A percentile compares a stretch with the other conserved stretches of the same genome.
Evolutionary conservation across 2,113 vertebrate species (phyloP).

Genomic region (Campylomormyrus numenius): DNA sequence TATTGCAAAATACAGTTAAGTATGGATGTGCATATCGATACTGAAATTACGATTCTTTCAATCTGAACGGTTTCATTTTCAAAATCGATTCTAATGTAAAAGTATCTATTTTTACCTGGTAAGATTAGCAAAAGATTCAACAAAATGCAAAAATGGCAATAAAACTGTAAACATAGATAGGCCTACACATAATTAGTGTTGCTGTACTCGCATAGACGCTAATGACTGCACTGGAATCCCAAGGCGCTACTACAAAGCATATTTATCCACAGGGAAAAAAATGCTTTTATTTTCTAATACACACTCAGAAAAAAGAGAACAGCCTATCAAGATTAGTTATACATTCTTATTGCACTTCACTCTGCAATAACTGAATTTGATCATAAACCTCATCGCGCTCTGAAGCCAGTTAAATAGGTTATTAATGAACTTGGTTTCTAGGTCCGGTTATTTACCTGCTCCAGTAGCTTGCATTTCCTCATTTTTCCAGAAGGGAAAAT

Average conservation of each 20-base stretch:
- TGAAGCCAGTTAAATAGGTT: background rate
- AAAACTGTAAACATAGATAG: background rate
- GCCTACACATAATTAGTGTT: background rate
- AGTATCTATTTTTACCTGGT: background rate
- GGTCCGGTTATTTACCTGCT: background rate
- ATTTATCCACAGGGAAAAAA: background rate
- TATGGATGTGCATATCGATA: too few relatives aligned
- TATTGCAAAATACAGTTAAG: too few relatives aligned
- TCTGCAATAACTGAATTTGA: background rate
- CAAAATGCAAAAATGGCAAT: background rate
- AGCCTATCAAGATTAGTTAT: background rate
- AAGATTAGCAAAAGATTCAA: background rate
- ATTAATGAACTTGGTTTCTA: background rate
- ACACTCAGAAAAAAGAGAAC: background rate
- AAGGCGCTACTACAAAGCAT: background rate
- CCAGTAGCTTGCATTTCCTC: background rate
- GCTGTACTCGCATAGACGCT: background rate
- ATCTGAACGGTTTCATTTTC: background rate
- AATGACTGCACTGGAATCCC: background rate
- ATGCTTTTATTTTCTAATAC: background rate
- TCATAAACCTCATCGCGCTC: background rate
- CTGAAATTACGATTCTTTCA: too few relatives aligned
- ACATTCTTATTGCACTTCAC: background rate
- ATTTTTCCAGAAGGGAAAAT: background rate
- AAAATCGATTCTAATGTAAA: background rate